A percentile compares a stretch with the other conserved stretches of the same genome.
phyloP scores from a whole-genome alignment of 2,113 vertebrate genomes.

The Plecotus auritus region DNA sequence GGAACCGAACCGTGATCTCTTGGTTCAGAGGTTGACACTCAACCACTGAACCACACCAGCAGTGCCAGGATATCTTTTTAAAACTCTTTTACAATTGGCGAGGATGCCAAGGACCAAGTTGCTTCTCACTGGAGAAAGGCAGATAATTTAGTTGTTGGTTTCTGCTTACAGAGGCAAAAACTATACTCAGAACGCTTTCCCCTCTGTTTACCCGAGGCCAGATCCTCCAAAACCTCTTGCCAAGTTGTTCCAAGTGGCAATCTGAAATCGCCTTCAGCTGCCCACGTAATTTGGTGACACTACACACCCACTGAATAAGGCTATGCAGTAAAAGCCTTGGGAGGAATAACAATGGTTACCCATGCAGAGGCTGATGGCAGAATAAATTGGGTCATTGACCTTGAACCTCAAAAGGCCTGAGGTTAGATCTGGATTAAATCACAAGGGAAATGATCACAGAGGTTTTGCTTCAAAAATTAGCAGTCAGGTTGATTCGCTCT shows the following conservation, averaged over 20 bases:
- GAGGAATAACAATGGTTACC: conserved; percentile 52
- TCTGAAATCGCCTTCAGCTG: neutral
- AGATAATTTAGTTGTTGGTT: neutral
- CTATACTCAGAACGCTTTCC: neutral
- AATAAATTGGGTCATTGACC: conserved; percentile 87
- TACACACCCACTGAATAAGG: neutral
- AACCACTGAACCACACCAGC: no score
- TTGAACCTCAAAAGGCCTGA: conserved; percentile 82
- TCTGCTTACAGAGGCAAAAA: neutral
- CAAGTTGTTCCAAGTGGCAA: conserved; percentile 31
- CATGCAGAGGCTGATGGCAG: conserved; percentile 69
- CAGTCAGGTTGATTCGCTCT: conserved; percentile 84
- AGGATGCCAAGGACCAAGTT: neutral
- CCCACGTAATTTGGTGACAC: neutral
- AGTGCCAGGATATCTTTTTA: neutral
- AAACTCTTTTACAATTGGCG: neutral
- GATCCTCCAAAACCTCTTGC: neutral
- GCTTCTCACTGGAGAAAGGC: neutral
- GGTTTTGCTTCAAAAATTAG: conserved; percentile 86
- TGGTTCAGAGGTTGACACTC: no score
- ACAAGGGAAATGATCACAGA: conserved; percentile 85
- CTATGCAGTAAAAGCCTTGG: neutral
- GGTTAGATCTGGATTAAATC: conserved; percentile 87
- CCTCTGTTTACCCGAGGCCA: neutral
- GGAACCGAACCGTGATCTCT: no score